Base-by-base conservation (phyloP, 1,140 invertebrate species). In the Colletes latitarsis region DNA sequence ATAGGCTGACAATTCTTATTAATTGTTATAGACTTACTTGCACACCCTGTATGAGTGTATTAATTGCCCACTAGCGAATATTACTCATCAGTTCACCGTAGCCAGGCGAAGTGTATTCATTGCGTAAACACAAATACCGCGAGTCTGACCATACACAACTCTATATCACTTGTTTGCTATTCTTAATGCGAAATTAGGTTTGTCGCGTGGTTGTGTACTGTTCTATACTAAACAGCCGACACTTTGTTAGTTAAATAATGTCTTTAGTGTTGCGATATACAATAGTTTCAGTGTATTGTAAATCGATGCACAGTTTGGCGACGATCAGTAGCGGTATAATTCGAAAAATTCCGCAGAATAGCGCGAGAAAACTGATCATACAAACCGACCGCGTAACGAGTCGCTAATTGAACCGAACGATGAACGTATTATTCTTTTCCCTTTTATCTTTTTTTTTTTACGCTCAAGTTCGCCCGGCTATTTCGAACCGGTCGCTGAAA, bases 401-500 rank as follows among this genome's bases (percentile, higher is more conserved):
- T 58, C 64, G 21, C 12, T 49, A 57, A 77, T 69, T 57, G 53
- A n/a, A 69, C 46, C 41, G 9, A 30, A 39, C 66, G 19, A 15
- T 19, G 6, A 9, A n/a, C 5, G 21, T 15, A 30, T 14, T 46
- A 43, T 76, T 57, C 41, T 30, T 14, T 3, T 60, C 30, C 2
- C n/a, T 63, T 14, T 21, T 41, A 46, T 9, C 4, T 64, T 76
- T 49, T 49, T 4, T 5, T 19, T n/a, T 43, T 5, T 43, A 43
- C 71, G 21, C 39, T 74, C 71, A 74, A 63, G 46, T 74, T 62
- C 58, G 15, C 71, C 21, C 10, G 49, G 41, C 52, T 46, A 21
- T 67, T 30, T 15, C 41, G 41, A 69, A 69, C 49, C 55, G 52
- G 15, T 41, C 67, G 9, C 21, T 58, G 43, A 58, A 77, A 77